These are phyloP conservation scores for Harpegnathos saltator DNA, from an alignment of 1,140 invertebrate species.

Conservation along the genomic window DNA sequence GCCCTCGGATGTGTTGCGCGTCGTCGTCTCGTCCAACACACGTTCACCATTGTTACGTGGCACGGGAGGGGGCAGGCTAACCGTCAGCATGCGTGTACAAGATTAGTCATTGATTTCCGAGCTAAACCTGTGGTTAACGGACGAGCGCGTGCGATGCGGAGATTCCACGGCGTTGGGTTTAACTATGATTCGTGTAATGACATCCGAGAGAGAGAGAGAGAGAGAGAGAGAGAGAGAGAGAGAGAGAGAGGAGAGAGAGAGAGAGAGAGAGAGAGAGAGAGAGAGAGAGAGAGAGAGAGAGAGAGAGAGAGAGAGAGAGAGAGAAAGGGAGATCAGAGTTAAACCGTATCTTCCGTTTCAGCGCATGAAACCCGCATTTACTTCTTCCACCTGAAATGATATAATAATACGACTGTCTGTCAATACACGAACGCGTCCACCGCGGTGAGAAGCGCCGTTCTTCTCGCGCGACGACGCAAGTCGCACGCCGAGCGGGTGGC, in stretches of 20 bases:
- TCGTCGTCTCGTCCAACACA: neutral
- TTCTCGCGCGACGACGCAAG: neutral
- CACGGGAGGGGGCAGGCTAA: slow-evolving; percentile 16
- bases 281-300: slow-evolving; percentile 7
- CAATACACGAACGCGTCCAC: slow-evolving; percentile 44
- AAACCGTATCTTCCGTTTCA: slow-evolving; percentile 68
- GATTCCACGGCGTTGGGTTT: slow-evolving; percentile 55
- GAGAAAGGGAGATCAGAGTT: slow-evolving; percentile 19
- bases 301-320: neutral
- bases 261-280: slow-evolving; percentile 6
- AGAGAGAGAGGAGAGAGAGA: slow-evolving; percentile 6
- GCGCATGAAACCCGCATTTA: slow-evolving; percentile 61
- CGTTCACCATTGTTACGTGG: slow-evolving; percentile 38
- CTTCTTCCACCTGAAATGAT: slow-evolving; percentile 57
- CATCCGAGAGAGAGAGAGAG: slow-evolving; percentile 42
- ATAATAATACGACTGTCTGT: slow-evolving; percentile 68
- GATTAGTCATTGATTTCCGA: slow-evolving; percentile 60
- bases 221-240: slow-evolving; percentile 9
- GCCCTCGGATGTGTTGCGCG: neutral
- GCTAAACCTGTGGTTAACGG: slow-evolving; percentile 59
- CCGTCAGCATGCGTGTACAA: slow-evolving; percentile 31
- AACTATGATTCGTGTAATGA: slow-evolving; percentile 65
- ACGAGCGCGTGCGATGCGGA: slow-evolving; percentile 48
- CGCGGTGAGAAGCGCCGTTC: neutral
- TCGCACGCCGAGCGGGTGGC: slow-evolving; percentile 6